Conservation (phyloP, 2,113 vertebrate genomes). For the Phalacrocorax brasilianus region DNA sequence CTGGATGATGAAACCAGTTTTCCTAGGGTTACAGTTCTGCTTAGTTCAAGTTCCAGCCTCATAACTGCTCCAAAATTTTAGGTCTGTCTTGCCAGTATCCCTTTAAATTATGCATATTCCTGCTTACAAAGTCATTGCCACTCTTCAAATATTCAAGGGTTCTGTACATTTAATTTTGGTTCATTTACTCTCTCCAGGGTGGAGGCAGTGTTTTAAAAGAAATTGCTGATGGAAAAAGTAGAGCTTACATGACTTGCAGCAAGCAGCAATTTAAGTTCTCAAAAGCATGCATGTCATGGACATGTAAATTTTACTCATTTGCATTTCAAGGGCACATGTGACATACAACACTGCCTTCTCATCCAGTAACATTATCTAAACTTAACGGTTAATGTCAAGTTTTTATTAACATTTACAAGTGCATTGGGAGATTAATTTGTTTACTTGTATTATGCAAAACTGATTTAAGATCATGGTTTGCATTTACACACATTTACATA, state of each 20-base stretch:
- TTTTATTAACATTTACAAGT: slow-evolving; percentile 59
- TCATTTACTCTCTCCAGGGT: slow-evolving; percentile 12
- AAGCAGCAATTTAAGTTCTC: slow-evolving; percentile 11
- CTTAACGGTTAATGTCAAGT: slow-evolving; percentile 30
- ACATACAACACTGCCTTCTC: neutral
- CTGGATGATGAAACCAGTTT: neutral
- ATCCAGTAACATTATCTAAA: slow-evolving; percentile 8
- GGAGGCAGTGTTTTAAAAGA: slow-evolving; percentile 23
- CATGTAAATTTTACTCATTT: slow-evolving; percentile 4
- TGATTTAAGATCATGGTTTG: slow-evolving; percentile 14
- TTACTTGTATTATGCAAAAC: slow-evolving; percentile 58
- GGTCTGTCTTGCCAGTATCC: neutral
- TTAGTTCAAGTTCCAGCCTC: neutral
- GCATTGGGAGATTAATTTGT: slow-evolving; percentile 55
- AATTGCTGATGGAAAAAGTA: neutral
- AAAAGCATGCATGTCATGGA: neutral
- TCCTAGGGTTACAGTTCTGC: neutral
- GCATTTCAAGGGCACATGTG: slow-evolving; percentile 7
- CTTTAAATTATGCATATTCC: slow-evolving; percentile 43
- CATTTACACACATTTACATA: slow-evolving; percentile 57
- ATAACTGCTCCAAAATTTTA: slow-evolving; percentile 21
- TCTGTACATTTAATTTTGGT: slow-evolving; percentile 41
- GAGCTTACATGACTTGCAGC: neutral
- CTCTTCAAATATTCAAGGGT: slow-evolving; percentile 47
- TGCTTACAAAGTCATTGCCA: slow-evolving; percentile 7